Evolutionary conservation across 2,797 vertebrate species (phyloP).

Genomic region (Lacerta viridis): DNA sequence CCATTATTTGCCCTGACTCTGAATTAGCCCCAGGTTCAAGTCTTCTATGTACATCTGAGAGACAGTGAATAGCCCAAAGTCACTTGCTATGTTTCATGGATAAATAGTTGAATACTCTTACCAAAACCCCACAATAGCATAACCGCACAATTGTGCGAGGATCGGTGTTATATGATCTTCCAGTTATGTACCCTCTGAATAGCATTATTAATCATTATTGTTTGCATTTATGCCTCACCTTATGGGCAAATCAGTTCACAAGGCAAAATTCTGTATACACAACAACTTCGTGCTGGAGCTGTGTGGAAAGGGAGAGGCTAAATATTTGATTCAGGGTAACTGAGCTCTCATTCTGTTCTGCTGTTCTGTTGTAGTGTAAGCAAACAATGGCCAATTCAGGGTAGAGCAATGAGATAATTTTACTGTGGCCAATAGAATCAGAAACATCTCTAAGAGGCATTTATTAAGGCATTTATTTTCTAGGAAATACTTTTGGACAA

Average conservation of each 20-base stretch:
- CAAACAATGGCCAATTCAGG: conserved; percentile 16
- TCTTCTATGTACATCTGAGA: no score
- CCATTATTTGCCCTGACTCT: not conserved
- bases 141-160: no score
- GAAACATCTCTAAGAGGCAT: no score
- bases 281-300: not conserved
- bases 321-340: conserved; percentile 13
- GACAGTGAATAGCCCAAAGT: no score
- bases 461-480: not conserved
- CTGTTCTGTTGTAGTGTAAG: not conserved
- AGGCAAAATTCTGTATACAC: not conserved
- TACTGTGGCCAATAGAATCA: not conserved
- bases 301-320: not conserved
- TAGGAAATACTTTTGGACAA: not conserved
- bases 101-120: no score
- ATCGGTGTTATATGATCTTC: no score
- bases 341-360: conserved; percentile 1
- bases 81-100: no score
- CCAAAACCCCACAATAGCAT: no score
- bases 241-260: not conserved
- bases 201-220: not conserved
- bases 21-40: no score
- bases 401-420: not conserved
- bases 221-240: not conserved
- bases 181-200: not conserved